Base-by-base conservation (phyloP, 1,140 invertebrate genomes). In the Panulirus ornatus region DNA sequence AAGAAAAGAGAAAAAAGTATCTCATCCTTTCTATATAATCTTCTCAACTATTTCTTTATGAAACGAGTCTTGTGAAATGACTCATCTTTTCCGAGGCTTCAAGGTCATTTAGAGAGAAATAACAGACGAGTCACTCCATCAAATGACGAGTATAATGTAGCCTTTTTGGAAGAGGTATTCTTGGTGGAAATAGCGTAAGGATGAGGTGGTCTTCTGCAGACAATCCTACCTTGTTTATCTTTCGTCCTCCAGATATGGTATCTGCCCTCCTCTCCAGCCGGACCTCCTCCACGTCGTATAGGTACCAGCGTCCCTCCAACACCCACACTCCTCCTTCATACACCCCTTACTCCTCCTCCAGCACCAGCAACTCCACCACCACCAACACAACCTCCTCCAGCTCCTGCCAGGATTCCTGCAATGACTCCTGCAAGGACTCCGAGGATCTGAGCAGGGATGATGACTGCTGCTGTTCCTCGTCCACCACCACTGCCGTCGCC, bases 271-370 rank as follows among this genome's bases (percentile, higher is more conserved):
- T 92, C 3, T 91, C 90, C 30, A 84, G 73, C 40, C 84, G 92
- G 30, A 92, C 86, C 58, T 75, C 86, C 51, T 83, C 90, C 63
- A 78, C 90, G 8, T 82, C 84, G 19, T 92, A 90, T 66, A 42
- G 92, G 6, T 92, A 92, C 82, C 86, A 92, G 51, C 78, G 92
- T 0, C 92, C 92, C n/a, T 38, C 90, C 85, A 92, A 92, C 82
- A 87, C 88, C 47, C 90, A 92, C 84, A 92, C 90, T 42, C 92
- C 90, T 44, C 90, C 92, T 27, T 82, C 90, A 44, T 92, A 92
- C 86, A 92, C 92, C 19, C 92, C 92, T 16, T 92, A 92, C 90
- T 91, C 87, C 78, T 76, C 86, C 82, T 70, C 88, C 83, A 44
- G 75, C 54, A 54, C 90, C 42, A 27, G 71, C 71, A 58, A 75